Evolutionary conservation across 2,888 invertebrate species (phyloP).

Genomic region (Clunio marinus): DNA sequence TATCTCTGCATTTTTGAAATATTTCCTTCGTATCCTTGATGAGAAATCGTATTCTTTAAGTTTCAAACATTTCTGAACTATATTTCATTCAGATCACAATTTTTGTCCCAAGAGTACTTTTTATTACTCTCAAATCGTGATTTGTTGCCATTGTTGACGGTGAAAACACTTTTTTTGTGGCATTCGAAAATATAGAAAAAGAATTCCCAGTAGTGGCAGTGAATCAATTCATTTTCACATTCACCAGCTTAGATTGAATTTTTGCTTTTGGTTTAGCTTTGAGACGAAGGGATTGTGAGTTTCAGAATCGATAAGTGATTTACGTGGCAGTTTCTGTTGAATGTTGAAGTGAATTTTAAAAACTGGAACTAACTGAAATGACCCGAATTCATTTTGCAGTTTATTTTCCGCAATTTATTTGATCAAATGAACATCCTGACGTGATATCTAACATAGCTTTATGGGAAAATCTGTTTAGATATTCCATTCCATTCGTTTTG

Average conservation of each 20-base stretch:
- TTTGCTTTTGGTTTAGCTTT: not conserved
- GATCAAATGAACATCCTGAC: too few relatives aligned
- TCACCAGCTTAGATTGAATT: not conserved
- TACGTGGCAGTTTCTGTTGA: not conserved
- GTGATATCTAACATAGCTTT: too few relatives aligned
- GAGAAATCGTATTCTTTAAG: too few relatives aligned
- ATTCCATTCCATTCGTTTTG: too few relatives aligned
- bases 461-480: too few relatives aligned
- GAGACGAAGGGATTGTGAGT: not conserved
- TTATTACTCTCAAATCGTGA: constrained; percentile 20
- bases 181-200: not conserved
- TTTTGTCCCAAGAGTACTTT: constrained; percentile 1
- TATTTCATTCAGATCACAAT: not conserved
- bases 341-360: not conserved
- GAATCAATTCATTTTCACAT: constrained; percentile 1
- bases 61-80: not conserved
- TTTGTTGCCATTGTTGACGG: constrained; percentile 34
- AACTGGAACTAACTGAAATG: too few relatives aligned
- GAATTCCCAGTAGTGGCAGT: constrained; percentile 2
- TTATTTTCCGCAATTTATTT: too few relatives aligned
- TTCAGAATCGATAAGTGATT: constrained; percentile 32
- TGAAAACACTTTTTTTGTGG: not conserved
- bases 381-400: too few relatives aligned
- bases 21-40: not conserved
- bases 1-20: constrained; percentile 12